phyloP scores from a whole-genome alignment of 2,113 vertebrate genomes.

The Oreochromis niloticus region DNA sequence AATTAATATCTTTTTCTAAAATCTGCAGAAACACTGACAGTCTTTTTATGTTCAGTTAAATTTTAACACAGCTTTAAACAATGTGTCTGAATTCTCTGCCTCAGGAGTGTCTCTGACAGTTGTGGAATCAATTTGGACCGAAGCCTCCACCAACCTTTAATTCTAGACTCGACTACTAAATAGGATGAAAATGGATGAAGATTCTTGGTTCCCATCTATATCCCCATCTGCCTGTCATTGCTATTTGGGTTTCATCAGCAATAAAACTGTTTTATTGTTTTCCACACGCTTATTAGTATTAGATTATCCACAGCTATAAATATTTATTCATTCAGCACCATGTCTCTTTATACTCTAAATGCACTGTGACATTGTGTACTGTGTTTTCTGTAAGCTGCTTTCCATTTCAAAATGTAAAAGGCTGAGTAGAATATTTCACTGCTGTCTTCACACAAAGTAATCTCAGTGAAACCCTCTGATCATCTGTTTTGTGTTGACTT shows the following conservation, averaged over 20 bases:
- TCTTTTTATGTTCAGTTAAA: neutral
- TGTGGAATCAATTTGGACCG: neutral
- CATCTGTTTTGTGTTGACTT: neutral
- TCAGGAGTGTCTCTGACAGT: neutral
- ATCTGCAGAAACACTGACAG: neutral
- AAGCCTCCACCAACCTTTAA: neutral
- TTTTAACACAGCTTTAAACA: neutral
- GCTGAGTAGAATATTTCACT: neutral
- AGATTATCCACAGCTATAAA: neutral
- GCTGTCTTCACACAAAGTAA: neutral
- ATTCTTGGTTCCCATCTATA: neutral
- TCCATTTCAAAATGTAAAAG: neutral
- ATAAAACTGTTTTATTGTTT: neutral
- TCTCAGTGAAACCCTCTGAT: neutral
- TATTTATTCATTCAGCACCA: neutral
- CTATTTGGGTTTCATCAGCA: neutral
- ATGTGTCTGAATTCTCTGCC: neutral
- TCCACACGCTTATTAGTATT: accelerated
- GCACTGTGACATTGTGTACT: neutral
- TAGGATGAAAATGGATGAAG: neutral
- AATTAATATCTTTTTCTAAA: neutral
- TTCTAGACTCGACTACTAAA: neutral
- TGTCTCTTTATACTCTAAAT: neutral
- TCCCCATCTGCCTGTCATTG: neutral
- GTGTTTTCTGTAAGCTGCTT: neutral